These are phyloP conservation scores for Leptopterna dolabrata DNA, from an alignment of 2,888 invertebrate genomes.

Conservation along the genomic window DNA sequence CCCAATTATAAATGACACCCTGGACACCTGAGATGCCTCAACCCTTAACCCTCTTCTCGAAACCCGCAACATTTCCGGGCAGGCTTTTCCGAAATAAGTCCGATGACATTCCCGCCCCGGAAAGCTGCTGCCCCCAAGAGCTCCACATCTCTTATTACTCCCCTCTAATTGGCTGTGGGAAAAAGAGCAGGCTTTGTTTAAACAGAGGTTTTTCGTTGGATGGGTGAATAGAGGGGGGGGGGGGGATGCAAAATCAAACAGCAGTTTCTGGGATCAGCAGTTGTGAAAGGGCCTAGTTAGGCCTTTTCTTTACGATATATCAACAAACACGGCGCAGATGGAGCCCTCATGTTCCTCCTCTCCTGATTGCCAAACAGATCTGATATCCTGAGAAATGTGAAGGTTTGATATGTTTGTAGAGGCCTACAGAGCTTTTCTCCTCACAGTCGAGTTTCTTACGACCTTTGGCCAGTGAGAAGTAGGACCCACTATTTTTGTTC, in stretches of 20 bases:
- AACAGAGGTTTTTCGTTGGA: constrained; percentile 4
- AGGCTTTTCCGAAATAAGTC: not conserved
- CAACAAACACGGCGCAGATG: constrained; percentile 43
- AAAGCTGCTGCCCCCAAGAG: not conserved
- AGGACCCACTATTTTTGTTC: no score
- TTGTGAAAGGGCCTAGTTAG: constrained; percentile 39
- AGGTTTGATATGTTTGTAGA: not conserved
- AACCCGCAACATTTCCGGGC: not conserved
- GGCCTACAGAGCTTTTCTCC: not conserved
- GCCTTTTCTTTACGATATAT: constrained; percentile 47
- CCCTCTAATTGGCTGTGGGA: constrained; percentile 47
- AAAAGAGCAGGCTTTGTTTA: constrained; percentile 40
- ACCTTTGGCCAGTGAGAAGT: no score
- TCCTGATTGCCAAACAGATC: not conserved
- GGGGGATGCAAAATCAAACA: constrained; percentile 43
- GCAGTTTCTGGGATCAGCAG: constrained; percentile 35
- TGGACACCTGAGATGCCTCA: constrained; percentile 27
- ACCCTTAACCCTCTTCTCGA: not conserved
- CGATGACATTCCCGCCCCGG: not conserved
- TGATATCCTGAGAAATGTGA: not conserved
- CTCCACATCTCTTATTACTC: constrained; percentile 30
- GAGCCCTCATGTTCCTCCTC: constrained; percentile 33
- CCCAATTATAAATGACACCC: constrained; percentile 27
- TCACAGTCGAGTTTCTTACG: no score
- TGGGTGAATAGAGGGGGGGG: not conserved